Evolutionary conservation across 2,888 invertebrate genomes (phyloP).

Genomic region (Drosophila colorata): DNA sequence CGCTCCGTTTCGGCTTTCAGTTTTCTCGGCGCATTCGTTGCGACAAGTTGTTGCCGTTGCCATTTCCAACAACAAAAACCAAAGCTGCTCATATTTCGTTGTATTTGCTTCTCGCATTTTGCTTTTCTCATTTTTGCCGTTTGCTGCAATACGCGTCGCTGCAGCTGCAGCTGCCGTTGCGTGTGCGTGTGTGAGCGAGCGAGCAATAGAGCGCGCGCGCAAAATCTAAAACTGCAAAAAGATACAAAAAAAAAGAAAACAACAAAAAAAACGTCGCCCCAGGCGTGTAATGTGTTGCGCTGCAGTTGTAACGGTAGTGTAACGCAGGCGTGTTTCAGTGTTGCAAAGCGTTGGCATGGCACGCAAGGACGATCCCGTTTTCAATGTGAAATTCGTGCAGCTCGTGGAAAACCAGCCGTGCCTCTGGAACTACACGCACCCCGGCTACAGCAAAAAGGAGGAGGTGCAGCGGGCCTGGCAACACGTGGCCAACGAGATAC

Average conservation of each 20-base stretch:
- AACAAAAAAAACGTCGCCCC: not conserved
- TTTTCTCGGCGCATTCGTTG: constrained; percentile 83
- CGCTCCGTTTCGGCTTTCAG: constrained; percentile 77
- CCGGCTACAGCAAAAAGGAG: constrained; percentile 83
- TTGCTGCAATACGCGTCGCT: constrained; percentile 19
- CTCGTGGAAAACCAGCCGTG: constrained; percentile 82
- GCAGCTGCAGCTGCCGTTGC: constrained; percentile 7
- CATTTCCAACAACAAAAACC: constrained; percentile 19
- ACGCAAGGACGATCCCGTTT: constrained; percentile 84
- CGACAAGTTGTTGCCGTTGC: constrained; percentile 79
- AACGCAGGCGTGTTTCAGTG: constrained; percentile 33
- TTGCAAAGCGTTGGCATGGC: constrained; percentile 67
- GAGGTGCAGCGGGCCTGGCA: constrained; percentile 83
- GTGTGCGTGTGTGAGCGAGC: not conserved
- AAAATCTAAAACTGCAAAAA: constrained; percentile 24
- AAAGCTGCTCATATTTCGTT: not conserved
- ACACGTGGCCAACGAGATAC: constrained; percentile 83
- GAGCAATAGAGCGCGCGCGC: constrained; percentile 33
- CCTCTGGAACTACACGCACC: constrained; percentile 82
- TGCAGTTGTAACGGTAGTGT: constrained; percentile 33
- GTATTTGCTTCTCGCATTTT: not conserved
- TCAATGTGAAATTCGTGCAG: constrained; percentile 83
- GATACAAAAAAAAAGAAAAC: not conserved
- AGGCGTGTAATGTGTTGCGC: constrained; percentile 24
- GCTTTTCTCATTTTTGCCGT: constrained; percentile 9